Evolutionary conservation across 2,888 invertebrate genomes (phyloP).

Genomic region (Blastobasis adustella): DNA sequence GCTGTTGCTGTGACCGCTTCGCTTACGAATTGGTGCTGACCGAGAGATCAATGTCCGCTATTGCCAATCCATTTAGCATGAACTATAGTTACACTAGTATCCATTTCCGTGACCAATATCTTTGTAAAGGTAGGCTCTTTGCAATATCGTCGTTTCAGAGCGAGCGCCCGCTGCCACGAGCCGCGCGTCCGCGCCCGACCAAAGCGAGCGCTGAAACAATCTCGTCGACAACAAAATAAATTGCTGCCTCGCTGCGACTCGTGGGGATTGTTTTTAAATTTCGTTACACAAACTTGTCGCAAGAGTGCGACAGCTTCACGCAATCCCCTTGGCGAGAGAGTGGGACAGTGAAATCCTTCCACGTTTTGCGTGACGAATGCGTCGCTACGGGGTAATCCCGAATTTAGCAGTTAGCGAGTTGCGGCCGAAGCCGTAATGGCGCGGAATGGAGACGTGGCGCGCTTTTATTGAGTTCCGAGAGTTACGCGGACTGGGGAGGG

Average conservation of each 20-base stretch:
- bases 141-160: too few species aligned
- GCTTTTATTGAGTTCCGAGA: too few species aligned
- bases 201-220: slow-evolving; percentile 38
- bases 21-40: too few species aligned
- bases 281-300: slow-evolving; percentile 43
- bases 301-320: slow-evolving; percentile 22
- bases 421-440: not conserved
- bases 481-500: too few species aligned
- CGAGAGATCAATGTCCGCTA: too few species aligned
- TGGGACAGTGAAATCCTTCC: slow-evolving; percentile 9
- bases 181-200: slow-evolving; percentile 4
- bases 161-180: not conserved
- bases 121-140: too few species aligned
- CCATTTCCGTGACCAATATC: too few species aligned
- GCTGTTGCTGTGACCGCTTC: too few species aligned
- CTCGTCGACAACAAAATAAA: slow-evolving; percentile 51
- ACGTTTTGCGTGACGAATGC: not conserved
- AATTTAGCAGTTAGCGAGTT: not conserved
- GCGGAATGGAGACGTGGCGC: too few species aligned
- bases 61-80: too few species aligned
- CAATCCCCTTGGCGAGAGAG: slow-evolving; percentile 8
- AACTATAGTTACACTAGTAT: too few species aligned
- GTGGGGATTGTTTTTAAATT: slow-evolving; percentile 64
- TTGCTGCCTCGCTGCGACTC: slow-evolving; percentile 30
- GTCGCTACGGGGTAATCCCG: not conserved